phyloP scores from a whole-genome alignment of 2,888 invertebrate species.

The Clostera curtula region DNA sequence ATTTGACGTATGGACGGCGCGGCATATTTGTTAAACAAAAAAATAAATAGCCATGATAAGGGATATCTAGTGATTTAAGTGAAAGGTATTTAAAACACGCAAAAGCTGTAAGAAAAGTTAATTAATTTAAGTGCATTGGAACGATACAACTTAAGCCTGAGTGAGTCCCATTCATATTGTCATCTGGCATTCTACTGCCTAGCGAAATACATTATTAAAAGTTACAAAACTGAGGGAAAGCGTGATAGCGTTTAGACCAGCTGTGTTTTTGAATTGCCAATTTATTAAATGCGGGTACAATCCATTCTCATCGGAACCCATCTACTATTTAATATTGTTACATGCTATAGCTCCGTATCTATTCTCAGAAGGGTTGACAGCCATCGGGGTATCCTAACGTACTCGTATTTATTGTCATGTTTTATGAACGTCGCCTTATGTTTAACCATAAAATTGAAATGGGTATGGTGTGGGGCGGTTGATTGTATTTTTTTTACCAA shows the following conservation, averaged over 20 bases:
- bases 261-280: neutral
- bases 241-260: neutral
- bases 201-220: too few species aligned
- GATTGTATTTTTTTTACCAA: constrained; percentile 1
- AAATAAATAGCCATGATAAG: too few species aligned
- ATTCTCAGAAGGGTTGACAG: constrained; percentile 22
- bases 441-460: constrained; percentile 24
- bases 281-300: constrained; percentile 18
- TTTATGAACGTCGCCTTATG: constrained; percentile 24
- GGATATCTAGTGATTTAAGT: too few species aligned
- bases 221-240: neutral
- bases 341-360: constrained; percentile 12
- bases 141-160: too few species aligned
- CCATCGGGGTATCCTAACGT: constrained; percentile 10
- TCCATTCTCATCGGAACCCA: constrained; percentile 8
- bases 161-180: too few species aligned
- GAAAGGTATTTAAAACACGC: too few species aligned
- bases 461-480: constrained; percentile 22
- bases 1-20: too few species aligned
- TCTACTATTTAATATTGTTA: constrained; percentile 4
- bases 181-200: too few species aligned
- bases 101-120: too few species aligned
- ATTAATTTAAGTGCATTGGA: too few species aligned
- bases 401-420: constrained; percentile 18
- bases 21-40: too few species aligned